Evolutionary conservation across 2,888 invertebrate species (phyloP), one percentile per base, ranked within the genome.

Genomic region (Callyntrura sp.): DNA sequence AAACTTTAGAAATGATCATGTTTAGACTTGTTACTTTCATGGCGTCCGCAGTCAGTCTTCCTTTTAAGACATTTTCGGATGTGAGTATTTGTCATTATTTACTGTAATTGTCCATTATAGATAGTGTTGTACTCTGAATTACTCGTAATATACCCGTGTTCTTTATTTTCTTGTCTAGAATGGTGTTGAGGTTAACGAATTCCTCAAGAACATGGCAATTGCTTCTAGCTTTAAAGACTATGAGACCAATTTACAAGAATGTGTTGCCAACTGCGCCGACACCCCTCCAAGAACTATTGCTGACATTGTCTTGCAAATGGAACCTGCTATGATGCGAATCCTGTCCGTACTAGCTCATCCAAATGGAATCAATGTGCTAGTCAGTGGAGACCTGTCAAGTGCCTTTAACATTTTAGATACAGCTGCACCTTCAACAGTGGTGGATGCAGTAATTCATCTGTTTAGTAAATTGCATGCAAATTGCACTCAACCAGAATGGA

Each of bases 391-490:
- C 81, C 85, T 93, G 55, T 84, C 87, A 0, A 91, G 90, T 90
- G 93, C 92, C 48, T 93, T 93, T 45, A 93, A 90, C 57, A 92
- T 92, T 43, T 90, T 92, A 84, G 92, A 93, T 57, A 91, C 90
- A 17, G 91, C 92, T 17, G 89, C 90, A 23, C 96, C 97, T 9
- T 96, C 96, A 43, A 97, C 97, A 0, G 96, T 98, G 83, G 97
- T 97, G 0, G 98, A 98, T 94, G 97, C 97, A 23, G 96, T 98
- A n/a, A 98, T 98, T 94, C 97, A 97, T 94, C 95, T 98, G 92
- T 95, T 98, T 84, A 96, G 97, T 43, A 96, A 97, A 1, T 95
- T 98, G 91, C 96, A 97, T n/a, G 96, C 96, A 68, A 96, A 97
- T 93, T 96, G 98, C 1, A 96, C 97, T 8, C 96, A 96, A 94